Evolutionary conservation across 1,140 invertebrate species (phyloP).

Genomic region (Asobara japonica): DNA sequence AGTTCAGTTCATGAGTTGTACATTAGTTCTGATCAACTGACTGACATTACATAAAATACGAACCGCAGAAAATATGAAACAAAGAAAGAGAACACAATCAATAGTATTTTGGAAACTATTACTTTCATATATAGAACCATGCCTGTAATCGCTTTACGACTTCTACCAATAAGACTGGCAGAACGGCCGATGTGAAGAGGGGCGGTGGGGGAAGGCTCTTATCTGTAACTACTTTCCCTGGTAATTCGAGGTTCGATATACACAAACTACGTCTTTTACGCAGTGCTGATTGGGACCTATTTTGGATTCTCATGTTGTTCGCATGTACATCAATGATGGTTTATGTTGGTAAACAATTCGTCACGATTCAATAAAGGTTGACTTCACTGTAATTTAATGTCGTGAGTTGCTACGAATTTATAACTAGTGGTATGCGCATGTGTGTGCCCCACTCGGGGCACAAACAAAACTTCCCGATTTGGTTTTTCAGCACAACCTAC

Average conservation of each 20-base stretch:
- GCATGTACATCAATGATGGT: not conserved
- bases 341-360: not conserved
- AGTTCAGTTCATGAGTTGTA: not conserved
- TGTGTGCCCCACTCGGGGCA: too few relatives aligned
- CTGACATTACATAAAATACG: not conserved
- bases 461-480: too few relatives aligned
- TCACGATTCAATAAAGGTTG: not conserved
- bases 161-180: slow-evolving; percentile 29
- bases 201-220: slow-evolving; percentile 25
- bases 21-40: not conserved
- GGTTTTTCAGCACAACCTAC: too few relatives aligned
- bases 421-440: too few relatives aligned
- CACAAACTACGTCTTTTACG: not conserved
- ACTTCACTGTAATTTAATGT: not conserved
- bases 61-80: not conserved
- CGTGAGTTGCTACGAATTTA: not conserved
- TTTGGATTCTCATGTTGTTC: not conserved
- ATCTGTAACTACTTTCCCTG: slow-evolving; percentile 33
- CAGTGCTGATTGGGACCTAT: not conserved
- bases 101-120: not conserved
- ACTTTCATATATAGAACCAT: slow-evolving; percentile 14
- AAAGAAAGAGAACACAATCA: not conserved
- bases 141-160: slow-evolving; percentile 39
- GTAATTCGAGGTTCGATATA: slow-evolving; percentile 28
- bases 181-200: too few relatives aligned